Evolutionary conservation across 2,888 invertebrate genomes (phyloP).

Genomic region (Xylophagus ater): DNA sequence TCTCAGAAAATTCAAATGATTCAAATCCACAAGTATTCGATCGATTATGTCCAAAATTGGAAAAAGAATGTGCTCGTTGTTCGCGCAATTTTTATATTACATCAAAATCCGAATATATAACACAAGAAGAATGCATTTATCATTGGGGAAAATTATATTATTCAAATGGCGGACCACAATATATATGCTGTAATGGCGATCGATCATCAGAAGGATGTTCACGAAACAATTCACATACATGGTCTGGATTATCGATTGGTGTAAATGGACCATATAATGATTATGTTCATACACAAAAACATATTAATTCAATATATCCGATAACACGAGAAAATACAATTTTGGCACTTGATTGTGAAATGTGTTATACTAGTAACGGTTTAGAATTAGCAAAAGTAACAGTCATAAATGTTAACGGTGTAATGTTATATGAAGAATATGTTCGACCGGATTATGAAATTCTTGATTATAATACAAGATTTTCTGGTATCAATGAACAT

Average conservation of each 20-base stretch:
- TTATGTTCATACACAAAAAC: conserved; percentile 57
- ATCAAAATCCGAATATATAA: conserved; percentile 57
- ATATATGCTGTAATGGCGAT: conserved; percentile 51
- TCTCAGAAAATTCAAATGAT: conserved; percentile 23
- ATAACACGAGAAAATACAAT: too few species aligned
- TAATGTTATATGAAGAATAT: conserved; percentile 68
- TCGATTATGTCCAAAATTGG: too few species aligned
- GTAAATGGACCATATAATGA: conserved; percentile 62
- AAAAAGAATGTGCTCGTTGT: conserved; percentile 62
- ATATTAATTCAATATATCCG: too few species aligned
- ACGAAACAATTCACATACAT: conserved; percentile 57
- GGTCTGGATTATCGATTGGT: conserved; percentile 59
- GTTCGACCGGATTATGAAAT: conserved; percentile 74
- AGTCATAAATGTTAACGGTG: conserved; percentile 62
- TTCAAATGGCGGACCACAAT: conserved; percentile 32
- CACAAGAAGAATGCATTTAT: conserved; percentile 65
- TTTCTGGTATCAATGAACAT: conserved; percentile 76
- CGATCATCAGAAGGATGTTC: conserved; percentile 52
- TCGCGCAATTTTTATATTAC: conserved; percentile 58
- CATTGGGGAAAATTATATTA: conserved; percentile 79
- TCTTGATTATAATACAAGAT: conserved; percentile 89
- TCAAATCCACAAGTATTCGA: too few species aligned
- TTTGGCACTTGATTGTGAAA: conserved; percentile 95
- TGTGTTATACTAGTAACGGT: conserved; percentile 85
- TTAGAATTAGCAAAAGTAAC: conserved; percentile 81